These are phyloP conservation scores for Dendrolimus pini DNA, from an alignment of 2,888 invertebrate genomes.

Conservation along the genomic window DNA sequence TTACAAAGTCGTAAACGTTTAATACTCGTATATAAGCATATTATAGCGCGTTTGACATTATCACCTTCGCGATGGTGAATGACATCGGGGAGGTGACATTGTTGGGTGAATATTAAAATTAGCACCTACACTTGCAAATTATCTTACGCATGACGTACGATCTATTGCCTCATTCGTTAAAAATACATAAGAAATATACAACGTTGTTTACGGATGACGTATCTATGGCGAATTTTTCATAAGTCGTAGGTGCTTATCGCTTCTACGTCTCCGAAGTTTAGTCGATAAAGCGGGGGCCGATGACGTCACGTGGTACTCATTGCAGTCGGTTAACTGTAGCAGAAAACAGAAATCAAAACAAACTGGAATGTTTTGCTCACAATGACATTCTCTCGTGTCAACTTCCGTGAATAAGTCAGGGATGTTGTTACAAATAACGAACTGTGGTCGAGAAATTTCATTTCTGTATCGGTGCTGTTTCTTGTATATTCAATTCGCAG, in stretches of 20 bases:
- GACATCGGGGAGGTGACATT: constrained; percentile 44
- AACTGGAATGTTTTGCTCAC: constrained; percentile 26
- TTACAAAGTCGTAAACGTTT: too few species aligned
- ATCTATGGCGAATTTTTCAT: constrained; percentile 10
- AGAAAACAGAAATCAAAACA: constrained; percentile 35
- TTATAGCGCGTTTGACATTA: constrained; percentile 30
- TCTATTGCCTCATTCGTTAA: constrained; percentile 25
- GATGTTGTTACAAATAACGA: constrained; percentile 33
- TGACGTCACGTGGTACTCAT: constrained; percentile 8
- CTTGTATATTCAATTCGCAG: constrained; percentile 12
- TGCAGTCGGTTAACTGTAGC: constrained; percentile 7
- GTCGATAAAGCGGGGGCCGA: constrained; percentile 7
- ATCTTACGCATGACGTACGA: constrained; percentile 25
- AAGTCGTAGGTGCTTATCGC: constrained; percentile 7
- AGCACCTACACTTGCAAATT: constrained; percentile 38
- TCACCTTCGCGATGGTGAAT: constrained; percentile 36
- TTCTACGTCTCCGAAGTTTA: constrained; percentile 4
- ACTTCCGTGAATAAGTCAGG: constrained; percentile 30
- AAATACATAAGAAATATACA: constrained; percentile 6
- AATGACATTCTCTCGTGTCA: constrained; percentile 22
- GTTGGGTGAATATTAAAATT: constrained; percentile 33
- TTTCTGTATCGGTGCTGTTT: constrained; percentile 29
- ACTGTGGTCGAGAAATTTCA: constrained; percentile 44
- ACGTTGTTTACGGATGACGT: not conserved
- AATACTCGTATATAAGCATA: not conserved